Evolutionary conservation across 1,140 invertebrate species (phyloP), one percentile per base, ranked within the genome.

Genomic region (Diprion similis): DNA sequence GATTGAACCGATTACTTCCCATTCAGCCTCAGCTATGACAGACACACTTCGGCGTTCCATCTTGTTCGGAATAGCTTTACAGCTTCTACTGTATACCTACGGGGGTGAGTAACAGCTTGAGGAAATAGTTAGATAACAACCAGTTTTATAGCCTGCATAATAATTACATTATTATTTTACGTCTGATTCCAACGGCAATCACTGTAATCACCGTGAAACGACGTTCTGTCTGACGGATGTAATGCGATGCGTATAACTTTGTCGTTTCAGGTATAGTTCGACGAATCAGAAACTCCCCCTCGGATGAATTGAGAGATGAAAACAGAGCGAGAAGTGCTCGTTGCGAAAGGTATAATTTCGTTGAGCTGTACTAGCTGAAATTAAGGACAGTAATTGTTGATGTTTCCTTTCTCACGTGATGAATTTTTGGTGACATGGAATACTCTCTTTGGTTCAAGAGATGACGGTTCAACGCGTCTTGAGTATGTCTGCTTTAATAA

Each of bases 81-180:
- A 37, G 24, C 24, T 2, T 37, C 24, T 37, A 37, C 24, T 37
- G 6, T 37, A 37, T 37, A 37, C n/a, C n/a, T n/a, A n/a, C 2
- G 24, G 24, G 24, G 24, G 2, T 37, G 24, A 37, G 68, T 7
- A 81, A 77, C 80, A 81, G 78, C 77, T 82, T 81, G 79, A 59
- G 73, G 71, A 73, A 73, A 82, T 78, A 76, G 77, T 75, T 59
- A n/a, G 70, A 73, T 75, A 75, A 75, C 74, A 77, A 71, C 77
- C 72, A 73, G 74, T 64, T 78, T 73, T 75, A 75, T 71, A 71
- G 75, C 75, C 68, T 19, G 59, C 74, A 76, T 77, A 79, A 79
- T 73, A 78, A 79, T 77, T 77, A 37, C 6, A 75, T 78, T 76
- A 77, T 80, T 80, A 79, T 76, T 78, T 76, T 73, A 75, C 74